These are phyloP conservation scores for Phylloscopus trochiloides DNA, from an alignment of 2,113 vertebrate genomes.

Conservation along the genomic window DNA sequence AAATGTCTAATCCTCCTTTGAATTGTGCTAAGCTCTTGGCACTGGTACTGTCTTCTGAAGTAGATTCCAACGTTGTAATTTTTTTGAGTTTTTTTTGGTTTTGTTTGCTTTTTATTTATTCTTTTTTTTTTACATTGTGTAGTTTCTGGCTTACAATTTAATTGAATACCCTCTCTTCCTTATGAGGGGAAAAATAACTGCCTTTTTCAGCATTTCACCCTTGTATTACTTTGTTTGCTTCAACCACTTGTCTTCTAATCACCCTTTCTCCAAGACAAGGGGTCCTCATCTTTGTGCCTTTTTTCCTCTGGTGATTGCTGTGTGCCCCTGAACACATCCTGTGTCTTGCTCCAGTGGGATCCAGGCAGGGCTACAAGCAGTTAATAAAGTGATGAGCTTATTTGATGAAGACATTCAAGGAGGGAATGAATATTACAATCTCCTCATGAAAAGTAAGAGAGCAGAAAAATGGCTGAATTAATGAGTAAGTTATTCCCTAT, in stretches of 20 bases:
- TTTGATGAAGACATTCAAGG: not conserved
- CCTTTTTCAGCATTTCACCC: not conserved
- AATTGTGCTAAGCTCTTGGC: constrained; percentile 17
- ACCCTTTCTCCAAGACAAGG: not conserved
- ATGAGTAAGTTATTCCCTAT: not conserved
- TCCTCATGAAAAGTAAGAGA: not conserved
- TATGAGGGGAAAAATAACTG: not conserved
- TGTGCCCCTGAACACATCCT: not conserved
- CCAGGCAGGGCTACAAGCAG: not conserved
- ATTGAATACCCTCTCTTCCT: not conserved
- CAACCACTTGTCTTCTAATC: not conserved
- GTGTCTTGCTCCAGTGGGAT: not conserved
- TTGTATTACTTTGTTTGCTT: not conserved
- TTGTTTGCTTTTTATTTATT: not conserved
- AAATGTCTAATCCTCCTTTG: constrained; percentile 34
- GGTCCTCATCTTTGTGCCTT: not conserved
- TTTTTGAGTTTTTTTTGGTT: not conserved
- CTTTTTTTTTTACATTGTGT: not conserved
- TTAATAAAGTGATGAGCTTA: not conserved
- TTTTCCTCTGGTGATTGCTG: not conserved
- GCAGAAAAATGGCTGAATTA: not conserved
- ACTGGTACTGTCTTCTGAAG: not conserved
- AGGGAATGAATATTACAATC: not conserved
- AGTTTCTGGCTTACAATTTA: not conserved
- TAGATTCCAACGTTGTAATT: not conserved